Conservation (phyloP, 2,797 vertebrate species). For the Bryconaethiops microstoma region DNA sequence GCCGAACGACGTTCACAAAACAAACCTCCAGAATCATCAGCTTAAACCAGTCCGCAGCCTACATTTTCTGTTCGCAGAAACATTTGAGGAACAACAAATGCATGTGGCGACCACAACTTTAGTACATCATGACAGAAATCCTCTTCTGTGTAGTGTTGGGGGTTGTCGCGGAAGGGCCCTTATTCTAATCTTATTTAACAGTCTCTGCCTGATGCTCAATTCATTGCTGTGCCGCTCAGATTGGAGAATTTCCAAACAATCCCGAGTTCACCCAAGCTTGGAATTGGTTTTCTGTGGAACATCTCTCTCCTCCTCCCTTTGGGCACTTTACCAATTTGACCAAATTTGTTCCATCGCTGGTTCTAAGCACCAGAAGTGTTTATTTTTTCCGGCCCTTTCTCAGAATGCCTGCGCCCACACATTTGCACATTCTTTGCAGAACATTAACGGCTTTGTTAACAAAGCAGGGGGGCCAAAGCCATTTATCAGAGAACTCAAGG, state of each 20-base stretch:
- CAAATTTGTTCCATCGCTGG: constrained; percentile 89
- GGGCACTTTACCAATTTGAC: constrained; percentile 90
- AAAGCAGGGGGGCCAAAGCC: constrained; percentile 62
- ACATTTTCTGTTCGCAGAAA: constrained; percentile 53
- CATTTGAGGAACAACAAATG: constrained; percentile 59
- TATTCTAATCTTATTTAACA: constrained; percentile 90
- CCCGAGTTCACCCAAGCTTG: constrained; percentile 88
- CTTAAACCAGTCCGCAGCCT: constrained; percentile 56
- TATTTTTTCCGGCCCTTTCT: constrained; percentile 69
- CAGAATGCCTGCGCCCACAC: constrained; percentile 75
- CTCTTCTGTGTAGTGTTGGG: constrained; percentile 71
- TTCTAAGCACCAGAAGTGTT: constrained; percentile 86
- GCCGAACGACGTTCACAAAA: constrained; percentile 72
- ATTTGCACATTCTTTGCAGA: constrained; percentile 83
- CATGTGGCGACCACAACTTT: constrained; percentile 62
- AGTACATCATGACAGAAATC: constrained; percentile 67
- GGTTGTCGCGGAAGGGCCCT: constrained; percentile 72
- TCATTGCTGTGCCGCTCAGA: constrained; percentile 79
- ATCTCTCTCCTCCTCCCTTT: constrained; percentile 87
- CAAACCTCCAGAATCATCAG: constrained; percentile 61
- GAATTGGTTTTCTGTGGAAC: constrained; percentile 90
- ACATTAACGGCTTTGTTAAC: constrained; percentile 82
- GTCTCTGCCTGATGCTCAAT: constrained; percentile 83
- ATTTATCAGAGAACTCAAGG: constrained; percentile 32
- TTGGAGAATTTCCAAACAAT: constrained; percentile 90